A percentile compares a stretch with the other conserved stretches of the same genome.
Evolutionary conservation across 2,888 invertebrate genomes (phyloP).

Genomic region (Nymphalis c-album): DNA sequence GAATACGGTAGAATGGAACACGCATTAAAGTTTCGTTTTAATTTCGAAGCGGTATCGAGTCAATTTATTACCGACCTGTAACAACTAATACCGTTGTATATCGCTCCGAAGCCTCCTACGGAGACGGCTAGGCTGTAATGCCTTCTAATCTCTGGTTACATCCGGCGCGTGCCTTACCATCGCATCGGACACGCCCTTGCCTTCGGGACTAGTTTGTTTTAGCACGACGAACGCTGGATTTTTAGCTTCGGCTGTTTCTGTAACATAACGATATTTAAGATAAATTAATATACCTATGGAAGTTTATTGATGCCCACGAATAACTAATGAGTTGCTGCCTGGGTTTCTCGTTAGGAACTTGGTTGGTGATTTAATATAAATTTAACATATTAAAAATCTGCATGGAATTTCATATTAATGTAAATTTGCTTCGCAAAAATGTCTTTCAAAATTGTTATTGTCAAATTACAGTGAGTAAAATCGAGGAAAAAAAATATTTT

Average conservation of each 20-base stretch:
- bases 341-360: too few relatives aligned
- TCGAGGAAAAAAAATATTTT: too few relatives aligned
- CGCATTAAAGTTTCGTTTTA: slow-evolving; percentile 12
- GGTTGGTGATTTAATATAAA: too few relatives aligned
- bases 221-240: slow-evolving; percentile 49
- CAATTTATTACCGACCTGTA: slow-evolving; percentile 26
- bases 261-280: neutral
- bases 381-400: too few relatives aligned
- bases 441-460: too few relatives aligned
- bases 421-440: too few relatives aligned
- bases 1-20: neutral
- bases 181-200: slow-evolving; percentile 55
- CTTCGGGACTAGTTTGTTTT: slow-evolving; percentile 71
- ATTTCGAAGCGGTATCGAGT: slow-evolving; percentile 22
- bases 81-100: slow-evolving; percentile 34
- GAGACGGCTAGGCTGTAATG: slow-evolving; percentile 31
- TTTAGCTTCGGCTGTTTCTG: slow-evolving; percentile 35
- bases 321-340: too few relatives aligned
- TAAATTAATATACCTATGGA: too few relatives aligned
- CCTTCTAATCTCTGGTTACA: slow-evolving; percentile 40
- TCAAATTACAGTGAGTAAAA: too few relatives aligned
- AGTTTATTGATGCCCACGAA: too few relatives aligned
- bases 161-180: slow-evolving; percentile 67
- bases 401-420: too few relatives aligned
- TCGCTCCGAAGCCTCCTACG: slow-evolving; percentile 21